Percentiles rank a stretch among this genome's conserved stretches.
Evolutionary conservation across 2,888 invertebrate genomes (phyloP).

Genomic region (Villa cingulata): DNA sequence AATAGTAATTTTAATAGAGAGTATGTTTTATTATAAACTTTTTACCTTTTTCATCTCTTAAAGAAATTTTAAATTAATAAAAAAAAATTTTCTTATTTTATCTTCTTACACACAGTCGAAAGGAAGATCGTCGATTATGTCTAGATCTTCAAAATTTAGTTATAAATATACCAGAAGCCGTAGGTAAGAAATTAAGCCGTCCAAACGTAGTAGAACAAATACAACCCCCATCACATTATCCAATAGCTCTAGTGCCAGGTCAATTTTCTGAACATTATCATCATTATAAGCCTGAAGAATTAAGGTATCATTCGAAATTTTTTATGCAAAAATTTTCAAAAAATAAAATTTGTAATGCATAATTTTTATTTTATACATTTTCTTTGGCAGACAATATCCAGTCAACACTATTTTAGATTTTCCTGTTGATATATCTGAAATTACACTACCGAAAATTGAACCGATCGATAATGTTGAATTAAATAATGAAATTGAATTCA

Average conservation of each 20-base stretch:
- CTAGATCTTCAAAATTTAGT: conserved; percentile 87
- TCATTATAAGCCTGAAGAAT: conserved; percentile 64
- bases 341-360: background rate
- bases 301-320: conserved; percentile 45
- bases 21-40: too few species aligned
- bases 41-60: too few species aligned
- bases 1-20: conserved; percentile 71
- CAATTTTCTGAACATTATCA: conserved; percentile 85
- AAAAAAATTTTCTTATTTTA: background rate
- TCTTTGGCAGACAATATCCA: conserved; percentile 62
- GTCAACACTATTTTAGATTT: conserved; percentile 65
- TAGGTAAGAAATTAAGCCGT: conserved; percentile 31
- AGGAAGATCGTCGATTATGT: conserved; percentile 64
- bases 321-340: background rate
- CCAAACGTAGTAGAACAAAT: conserved; percentile 19
- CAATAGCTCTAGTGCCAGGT: conserved; percentile 88
- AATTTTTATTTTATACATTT: background rate
- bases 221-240: conserved; percentile 53
- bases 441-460: conserved; percentile 9
- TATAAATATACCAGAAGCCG: conserved; percentile 59
- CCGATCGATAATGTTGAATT: conserved; percentile 24
- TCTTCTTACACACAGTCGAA: conserved; percentile 35
- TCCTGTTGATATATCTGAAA: conserved; percentile 15
- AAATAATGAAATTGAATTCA: conserved; percentile 27
- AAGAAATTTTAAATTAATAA: too few species aligned